Evolutionary conservation across 1,140 invertebrate species (phyloP).

Genomic region (Gonatopus flavifemur): DNA sequence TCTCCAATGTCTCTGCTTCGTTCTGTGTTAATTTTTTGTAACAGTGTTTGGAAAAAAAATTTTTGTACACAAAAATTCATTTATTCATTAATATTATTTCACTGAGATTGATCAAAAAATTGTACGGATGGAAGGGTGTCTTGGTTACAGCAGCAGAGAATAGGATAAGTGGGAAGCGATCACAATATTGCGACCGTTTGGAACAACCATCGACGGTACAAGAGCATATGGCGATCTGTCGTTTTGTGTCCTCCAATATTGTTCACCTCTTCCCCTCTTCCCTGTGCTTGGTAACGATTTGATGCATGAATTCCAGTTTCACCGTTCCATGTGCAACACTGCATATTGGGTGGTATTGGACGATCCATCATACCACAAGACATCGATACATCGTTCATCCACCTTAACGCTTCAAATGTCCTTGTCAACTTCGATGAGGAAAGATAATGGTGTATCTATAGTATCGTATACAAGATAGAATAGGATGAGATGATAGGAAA

Average conservation of each 20-base stretch:
- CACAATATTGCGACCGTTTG: too few relatives aligned
- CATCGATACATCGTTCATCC: conserved; percentile 47
- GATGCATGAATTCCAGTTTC: conserved; percentile 47
- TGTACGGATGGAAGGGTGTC: too few relatives aligned
- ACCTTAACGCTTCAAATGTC: conserved; percentile 45
- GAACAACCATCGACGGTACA: conserved; percentile 5
- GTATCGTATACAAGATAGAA: background rate
- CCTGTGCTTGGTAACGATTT: conserved; percentile 26
- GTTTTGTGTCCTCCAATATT: conserved; percentile 9
- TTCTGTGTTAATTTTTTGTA: too few relatives aligned
- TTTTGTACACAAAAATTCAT: too few relatives aligned
- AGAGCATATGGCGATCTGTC: background rate
- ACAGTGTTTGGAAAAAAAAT: too few relatives aligned
- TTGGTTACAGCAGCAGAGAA: too few relatives aligned
- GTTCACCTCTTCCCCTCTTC: background rate
- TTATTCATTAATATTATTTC: too few relatives aligned
- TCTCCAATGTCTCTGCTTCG: too few relatives aligned
- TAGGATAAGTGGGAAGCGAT: too few relatives aligned
- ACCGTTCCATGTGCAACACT: conserved; percentile 41
- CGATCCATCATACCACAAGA: conserved; percentile 49
- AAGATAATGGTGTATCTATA: background rate
- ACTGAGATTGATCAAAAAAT: too few relatives aligned
- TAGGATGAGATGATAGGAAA: background rate
- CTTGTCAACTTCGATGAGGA: conserved; percentile 35
- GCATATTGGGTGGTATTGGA: conserved; percentile 51